phyloP scores from a whole-genome alignment of 2,797 vertebrate genomes.

The Hylomyscus alleni region DNA sequence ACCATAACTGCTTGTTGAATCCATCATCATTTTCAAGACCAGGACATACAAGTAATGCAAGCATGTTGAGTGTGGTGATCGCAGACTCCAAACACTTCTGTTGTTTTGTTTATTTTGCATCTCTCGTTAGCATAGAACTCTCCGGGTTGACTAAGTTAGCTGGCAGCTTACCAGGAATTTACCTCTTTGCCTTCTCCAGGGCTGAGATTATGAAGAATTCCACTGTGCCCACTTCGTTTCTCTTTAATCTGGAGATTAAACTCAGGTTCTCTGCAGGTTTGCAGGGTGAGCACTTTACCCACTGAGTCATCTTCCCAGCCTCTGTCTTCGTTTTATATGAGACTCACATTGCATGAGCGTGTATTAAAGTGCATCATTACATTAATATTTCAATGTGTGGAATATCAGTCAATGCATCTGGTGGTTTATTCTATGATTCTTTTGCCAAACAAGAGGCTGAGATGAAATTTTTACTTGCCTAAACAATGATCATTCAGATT shows the following conservation, averaged over 20 bases:
- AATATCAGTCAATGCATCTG: neutral
- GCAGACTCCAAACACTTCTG: neutral
- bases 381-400: neutral
- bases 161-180: neutral
- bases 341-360: neutral
- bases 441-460: neutral
- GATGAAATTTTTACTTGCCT: neutral
- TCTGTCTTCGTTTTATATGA: neutral
- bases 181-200: neutral
- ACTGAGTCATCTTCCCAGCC: neutral
- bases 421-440: neutral
- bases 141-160: neutral
- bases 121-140: neutral
- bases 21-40: neutral
- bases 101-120: neutral
- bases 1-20: neutral
- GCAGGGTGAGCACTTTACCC: neutral
- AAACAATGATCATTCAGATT: neutral
- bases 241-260: neutral
- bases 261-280: neutral
- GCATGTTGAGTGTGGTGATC: neutral
- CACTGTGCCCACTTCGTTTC: neutral
- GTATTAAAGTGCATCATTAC: neutral
- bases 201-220: neutral
- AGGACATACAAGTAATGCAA: neutral